Evolutionary conservation across 2,113 vertebrate species (phyloP), one percentile per base, ranked within the genome.

Genomic region (Syrrhaptes paradoxus): DNA sequence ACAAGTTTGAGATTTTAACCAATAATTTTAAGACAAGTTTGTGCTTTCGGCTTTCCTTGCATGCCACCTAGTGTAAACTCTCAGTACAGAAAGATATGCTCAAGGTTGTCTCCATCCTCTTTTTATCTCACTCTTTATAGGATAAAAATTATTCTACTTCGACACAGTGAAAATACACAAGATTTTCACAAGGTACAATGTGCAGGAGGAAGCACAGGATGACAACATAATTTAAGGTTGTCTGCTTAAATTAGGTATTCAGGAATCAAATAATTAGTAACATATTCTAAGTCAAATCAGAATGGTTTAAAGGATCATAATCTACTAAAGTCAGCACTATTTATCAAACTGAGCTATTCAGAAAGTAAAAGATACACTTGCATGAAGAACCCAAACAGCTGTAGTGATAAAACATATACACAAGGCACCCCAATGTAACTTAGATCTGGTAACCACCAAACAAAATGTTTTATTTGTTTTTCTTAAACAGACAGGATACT

Each of bases 1-100:
- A 51, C 16, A 78, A 82, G 49, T 26, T 16, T 46, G 21, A 89
- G 48, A 41, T 71, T 84, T 80, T 61, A 85, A 63, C 41, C 32
- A 84, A 65, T 65, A 88, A 62, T 34, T 78, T 96, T 57, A 79
- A 68, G 62, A 70, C n/a, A 92, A n/a, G 49, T 90, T 94, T 70
- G 62, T 80, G 72, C 31, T 95, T 97, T 93, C 36, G 65, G 97
- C 96, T 98, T 97, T 97, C 95, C 97, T 98, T 97, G 98, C 91
- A 97, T 97, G 98, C 98, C 98, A 98, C 98, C 98, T 98, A 98
- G 98, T 98, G 98, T 98, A 98, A 97, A 97, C 75, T 97, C 58
- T 25, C 93, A 97, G 98, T 93, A 98, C 94, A 92, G 92, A 91
- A 91, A 82, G 87, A 32, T 15, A 88, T 11, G 32, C 82, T 86